A percentile compares a stretch with the other conserved stretches of the same genome.
Conservation (phyloP, 2,113 vertebrate species). For the Takifugu bimaculatus region DNA sequence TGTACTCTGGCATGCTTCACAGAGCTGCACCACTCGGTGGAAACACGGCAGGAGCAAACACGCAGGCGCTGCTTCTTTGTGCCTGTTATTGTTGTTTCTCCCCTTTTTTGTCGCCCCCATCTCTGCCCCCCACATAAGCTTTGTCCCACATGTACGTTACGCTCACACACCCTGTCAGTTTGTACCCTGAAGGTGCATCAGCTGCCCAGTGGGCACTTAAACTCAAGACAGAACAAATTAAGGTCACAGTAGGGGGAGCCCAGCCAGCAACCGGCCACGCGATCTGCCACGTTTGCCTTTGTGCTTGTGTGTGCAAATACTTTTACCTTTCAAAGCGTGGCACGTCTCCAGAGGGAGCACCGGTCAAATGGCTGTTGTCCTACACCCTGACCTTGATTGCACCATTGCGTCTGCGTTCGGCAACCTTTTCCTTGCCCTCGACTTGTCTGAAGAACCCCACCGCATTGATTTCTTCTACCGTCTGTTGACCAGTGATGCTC, state of each 20-base stretch:
- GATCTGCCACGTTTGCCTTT: slow-evolving; percentile 34
- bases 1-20: too few species aligned
- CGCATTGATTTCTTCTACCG: slow-evolving; percentile 15
- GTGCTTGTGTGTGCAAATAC: slow-evolving; percentile 20
- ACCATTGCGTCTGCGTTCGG: slow-evolving; percentile 48
- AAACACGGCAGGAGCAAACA: too few species aligned
- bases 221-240: slow-evolving; percentile 76
- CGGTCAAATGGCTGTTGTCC: slow-evolving; percentile 37
- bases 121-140: background rate
- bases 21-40: too few species aligned
- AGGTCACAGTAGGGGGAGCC: slow-evolving; percentile 68
- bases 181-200: slow-evolving; percentile 59
- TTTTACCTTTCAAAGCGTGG: slow-evolving; percentile 44
- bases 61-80: background rate
- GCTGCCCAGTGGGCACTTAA: slow-evolving; percentile 53
- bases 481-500: too few species aligned
- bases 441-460: slow-evolving; percentile 28
- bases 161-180: slow-evolving; percentile 46
- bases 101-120: slow-evolving; percentile 11
- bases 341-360: slow-evolving; percentile 38
- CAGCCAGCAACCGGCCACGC: slow-evolving; percentile 43
- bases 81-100: background rate
- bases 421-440: slow-evolving; percentile 22
- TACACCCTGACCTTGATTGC: slow-evolving; percentile 35
- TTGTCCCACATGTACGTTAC: slow-evolving; percentile 18